Conservation (phyloP, 2,113 vertebrate genomes). For the Channa argus region DNA sequence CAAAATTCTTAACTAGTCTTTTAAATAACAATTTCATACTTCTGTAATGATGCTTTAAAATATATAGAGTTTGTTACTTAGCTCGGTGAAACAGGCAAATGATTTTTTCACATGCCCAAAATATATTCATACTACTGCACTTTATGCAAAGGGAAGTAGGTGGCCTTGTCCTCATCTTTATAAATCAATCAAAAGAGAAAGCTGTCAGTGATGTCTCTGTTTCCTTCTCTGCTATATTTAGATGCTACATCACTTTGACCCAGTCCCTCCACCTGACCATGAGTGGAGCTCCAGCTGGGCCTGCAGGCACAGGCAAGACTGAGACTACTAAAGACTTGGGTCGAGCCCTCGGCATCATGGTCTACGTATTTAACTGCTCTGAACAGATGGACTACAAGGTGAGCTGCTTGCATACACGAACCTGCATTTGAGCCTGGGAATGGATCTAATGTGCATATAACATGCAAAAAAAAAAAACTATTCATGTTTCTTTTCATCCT, state of each 20-base stretch:
- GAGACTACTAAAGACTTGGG: slow-evolving; percentile 98
- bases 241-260: slow-evolving; percentile 96
- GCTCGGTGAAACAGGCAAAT: too few species aligned
- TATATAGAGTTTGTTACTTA: too few species aligned
- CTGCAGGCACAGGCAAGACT: slow-evolving; percentile 96
- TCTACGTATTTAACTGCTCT: slow-evolving; percentile 98
- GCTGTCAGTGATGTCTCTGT: neutral
- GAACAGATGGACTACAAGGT: slow-evolving; percentile 99
- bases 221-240: slow-evolving; percentile 57
- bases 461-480: neutral
- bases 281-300: slow-evolving; percentile 94
- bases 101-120: neutral
- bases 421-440: neutral
- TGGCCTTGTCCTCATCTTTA: neutral
- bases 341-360: slow-evolving; percentile 93
- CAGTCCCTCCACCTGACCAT: slow-evolving; percentile 96
- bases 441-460: neutral
- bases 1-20: too few species aligned
- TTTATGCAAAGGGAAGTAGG: too few species aligned
- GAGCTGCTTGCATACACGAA: neutral
- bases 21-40: too few species aligned
- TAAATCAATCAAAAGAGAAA: neutral
- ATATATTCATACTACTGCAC: too few species aligned
- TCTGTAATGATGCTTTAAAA: too few species aligned
- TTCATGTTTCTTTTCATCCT: slow-evolving; percentile 43